Evolutionary conservation across 2,113 vertebrate genomes (phyloP).

Genomic region (Crotalus viridis): DNA sequence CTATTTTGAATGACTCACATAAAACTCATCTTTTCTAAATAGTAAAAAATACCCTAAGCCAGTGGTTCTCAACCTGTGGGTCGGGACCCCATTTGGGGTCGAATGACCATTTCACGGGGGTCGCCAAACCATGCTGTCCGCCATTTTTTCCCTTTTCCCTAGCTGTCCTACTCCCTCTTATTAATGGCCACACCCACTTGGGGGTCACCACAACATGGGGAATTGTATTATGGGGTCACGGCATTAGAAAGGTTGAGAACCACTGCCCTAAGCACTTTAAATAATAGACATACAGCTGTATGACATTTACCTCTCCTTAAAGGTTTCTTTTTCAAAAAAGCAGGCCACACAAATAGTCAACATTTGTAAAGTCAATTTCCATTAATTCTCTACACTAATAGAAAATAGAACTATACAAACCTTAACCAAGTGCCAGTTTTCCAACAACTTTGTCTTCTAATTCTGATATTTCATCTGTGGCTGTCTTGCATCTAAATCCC

Average conservation of each 20-base stretch:
- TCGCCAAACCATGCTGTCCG: too few species aligned
- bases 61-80: too few species aligned
- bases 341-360: background rate
- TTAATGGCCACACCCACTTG: too few species aligned
- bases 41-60: background rate
- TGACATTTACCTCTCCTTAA: background rate
- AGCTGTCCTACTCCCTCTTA: too few species aligned
- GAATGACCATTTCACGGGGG: too few species aligned
- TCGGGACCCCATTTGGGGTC: too few species aligned
- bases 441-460: background rate
- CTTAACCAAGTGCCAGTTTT: background rate
- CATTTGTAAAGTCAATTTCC: background rate
- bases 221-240: too few species aligned
- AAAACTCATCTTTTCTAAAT: background rate
- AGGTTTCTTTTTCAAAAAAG: background rate
- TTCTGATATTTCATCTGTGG: background rate
- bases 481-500: background rate
- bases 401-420: background rate
- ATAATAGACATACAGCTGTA: background rate
- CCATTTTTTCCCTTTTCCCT: too few species aligned
- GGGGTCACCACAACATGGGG: too few species aligned
- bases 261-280: background rate
- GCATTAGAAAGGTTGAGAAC: too few species aligned
- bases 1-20: background rate
- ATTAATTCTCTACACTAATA: background rate